Evolutionary conservation across 2,888 invertebrate species (phyloP).

Genomic region (Polietes domitor): DNA sequence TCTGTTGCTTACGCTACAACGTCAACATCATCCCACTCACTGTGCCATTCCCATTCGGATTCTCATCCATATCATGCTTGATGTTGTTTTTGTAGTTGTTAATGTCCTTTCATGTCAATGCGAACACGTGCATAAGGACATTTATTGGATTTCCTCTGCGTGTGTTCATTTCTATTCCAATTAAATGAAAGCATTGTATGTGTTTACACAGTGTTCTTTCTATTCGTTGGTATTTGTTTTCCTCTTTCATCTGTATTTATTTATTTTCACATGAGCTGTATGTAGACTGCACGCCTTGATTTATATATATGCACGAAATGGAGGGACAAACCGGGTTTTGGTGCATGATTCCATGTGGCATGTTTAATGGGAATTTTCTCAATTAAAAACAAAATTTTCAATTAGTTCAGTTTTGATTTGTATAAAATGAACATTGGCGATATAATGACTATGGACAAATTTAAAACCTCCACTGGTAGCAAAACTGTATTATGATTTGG

Average conservation of each 20-base stretch:
- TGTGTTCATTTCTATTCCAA: constrained; percentile 62
- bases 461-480: no score
- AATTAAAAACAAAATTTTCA: no score
- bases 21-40: not conserved
- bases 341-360: no score
- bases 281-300: no score
- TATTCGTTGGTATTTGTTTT: constrained; percentile 7
- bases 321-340: no score
- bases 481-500: no score
- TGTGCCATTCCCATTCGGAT: not conserved
- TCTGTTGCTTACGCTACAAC: constrained; percentile 33
- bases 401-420: no score
- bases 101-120: constrained; percentile 53
- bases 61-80: not conserved
- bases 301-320: no score
- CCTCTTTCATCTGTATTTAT: not conserved
- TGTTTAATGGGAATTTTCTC: no score
- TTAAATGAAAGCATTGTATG: constrained; percentile 53
- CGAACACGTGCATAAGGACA: constrained; percentile 76
- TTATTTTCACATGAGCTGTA: not conserved
- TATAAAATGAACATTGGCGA: no score
- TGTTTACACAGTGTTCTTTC: not conserved
- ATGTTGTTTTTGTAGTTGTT: not conserved
- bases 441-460: no score
- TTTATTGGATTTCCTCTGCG: constrained; percentile 79